phyloP scores from a whole-genome alignment of 2,888 invertebrate genomes.

The Acleris laterana region DNA sequence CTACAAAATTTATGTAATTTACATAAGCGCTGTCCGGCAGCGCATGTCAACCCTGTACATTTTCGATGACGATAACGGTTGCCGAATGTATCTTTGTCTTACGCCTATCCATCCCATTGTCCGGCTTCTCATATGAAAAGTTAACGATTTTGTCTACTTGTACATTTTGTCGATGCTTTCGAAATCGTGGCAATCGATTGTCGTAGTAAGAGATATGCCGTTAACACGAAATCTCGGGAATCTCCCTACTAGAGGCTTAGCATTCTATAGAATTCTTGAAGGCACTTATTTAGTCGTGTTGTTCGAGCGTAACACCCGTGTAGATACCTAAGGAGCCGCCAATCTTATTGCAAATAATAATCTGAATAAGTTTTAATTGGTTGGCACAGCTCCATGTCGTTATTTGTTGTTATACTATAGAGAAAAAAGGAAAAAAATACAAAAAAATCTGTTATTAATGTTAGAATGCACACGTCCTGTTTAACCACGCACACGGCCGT shows the following conservation, averaged over 20 bases:
- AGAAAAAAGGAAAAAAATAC: slow-evolving; percentile 12
- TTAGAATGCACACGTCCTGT: slow-evolving; percentile 10
- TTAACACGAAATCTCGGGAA: no score
- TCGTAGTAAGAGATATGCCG: not conserved
- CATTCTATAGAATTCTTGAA: no score
- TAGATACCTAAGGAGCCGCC: slow-evolving; percentile 19
- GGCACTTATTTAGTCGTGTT: not conserved
- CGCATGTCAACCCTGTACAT: no score
- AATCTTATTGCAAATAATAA: slow-evolving; percentile 18
- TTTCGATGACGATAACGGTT: no score
- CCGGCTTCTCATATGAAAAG: no score
- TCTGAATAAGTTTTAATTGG: slow-evolving; percentile 6
- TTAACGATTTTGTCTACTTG: no score
- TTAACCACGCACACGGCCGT: slow-evolving; percentile 28
- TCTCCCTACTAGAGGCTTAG: no score
- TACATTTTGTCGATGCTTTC: slow-evolving; percentile 1
- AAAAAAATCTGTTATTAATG: slow-evolving; percentile 18
- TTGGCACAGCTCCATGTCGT: not conserved
- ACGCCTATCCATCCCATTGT: no score
- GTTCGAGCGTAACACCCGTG: slow-evolving; percentile 13
- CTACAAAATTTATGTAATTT: no score
- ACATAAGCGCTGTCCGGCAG: no score
- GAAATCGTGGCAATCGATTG: not conserved
- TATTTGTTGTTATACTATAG: slow-evolving; percentile 15
- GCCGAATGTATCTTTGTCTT: no score